phyloP scores from a whole-genome alignment of 2,888 invertebrate species.

The Cerceris rybyensis region DNA sequence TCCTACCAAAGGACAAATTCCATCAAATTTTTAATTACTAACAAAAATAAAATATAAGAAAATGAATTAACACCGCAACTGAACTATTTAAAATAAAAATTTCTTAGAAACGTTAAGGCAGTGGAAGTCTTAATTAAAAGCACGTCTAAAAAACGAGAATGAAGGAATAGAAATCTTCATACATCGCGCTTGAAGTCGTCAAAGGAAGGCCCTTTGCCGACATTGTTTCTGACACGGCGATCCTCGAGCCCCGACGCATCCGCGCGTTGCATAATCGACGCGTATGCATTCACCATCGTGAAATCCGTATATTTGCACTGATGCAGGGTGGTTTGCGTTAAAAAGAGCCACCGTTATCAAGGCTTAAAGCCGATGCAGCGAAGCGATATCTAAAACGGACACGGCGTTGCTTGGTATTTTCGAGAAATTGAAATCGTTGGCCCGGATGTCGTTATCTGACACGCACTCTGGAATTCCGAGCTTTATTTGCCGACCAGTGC shows the following conservation, averaged over 20 bases:
- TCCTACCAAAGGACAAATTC: too few species aligned
- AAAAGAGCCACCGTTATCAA: neutral
- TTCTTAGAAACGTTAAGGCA: too few species aligned
- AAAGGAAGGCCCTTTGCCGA: slow-evolving; percentile 31
- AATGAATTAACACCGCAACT: too few species aligned
- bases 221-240: slow-evolving; percentile 59
- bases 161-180: slow-evolving; percentile 22
- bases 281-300: slow-evolving; percentile 20
- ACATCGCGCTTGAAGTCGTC: slow-evolving; percentile 11
- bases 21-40: too few species aligned
- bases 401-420: slow-evolving; percentile 7
- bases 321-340: slow-evolving; percentile 26
- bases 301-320: slow-evolving; percentile 46
- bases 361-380: slow-evolving; percentile 32
- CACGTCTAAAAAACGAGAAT: neutral
- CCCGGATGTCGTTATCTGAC: slow-evolving; percentile 52
- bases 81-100: too few species aligned
- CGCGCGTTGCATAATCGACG: slow-evolving; percentile 46
- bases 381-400: neutral
- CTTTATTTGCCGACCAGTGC: slow-evolving; percentile 38
- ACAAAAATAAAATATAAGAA: too few species aligned
- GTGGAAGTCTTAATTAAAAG: slow-evolving; percentile 20
- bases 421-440: slow-evolving; percentile 38
- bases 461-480: slow-evolving; percentile 44
- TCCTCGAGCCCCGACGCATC: slow-evolving; percentile 60